Evolutionary conservation across 2,888 invertebrate species (phyloP).

Genomic region (Ormyrus nitidulus): DNA sequence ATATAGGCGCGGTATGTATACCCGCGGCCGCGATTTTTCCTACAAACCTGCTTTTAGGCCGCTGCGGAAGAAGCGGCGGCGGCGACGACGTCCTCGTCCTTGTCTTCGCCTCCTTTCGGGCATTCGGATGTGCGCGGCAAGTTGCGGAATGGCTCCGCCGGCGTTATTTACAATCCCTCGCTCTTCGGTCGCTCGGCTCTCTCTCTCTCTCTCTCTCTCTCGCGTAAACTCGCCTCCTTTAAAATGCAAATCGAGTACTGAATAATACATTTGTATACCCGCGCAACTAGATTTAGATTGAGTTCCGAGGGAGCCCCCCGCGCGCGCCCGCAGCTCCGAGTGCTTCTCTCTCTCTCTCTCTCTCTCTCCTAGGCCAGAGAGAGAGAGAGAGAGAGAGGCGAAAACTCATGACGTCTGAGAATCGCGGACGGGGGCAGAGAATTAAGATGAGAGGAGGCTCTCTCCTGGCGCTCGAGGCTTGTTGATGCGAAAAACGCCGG

Average conservation of each 20-base stretch:
- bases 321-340: too few relatives aligned
- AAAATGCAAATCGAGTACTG: conserved; percentile 58
- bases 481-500: background rate
- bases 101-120: too few relatives aligned
- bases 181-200: conserved; percentile 4
- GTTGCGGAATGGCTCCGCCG: too few relatives aligned
- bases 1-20: too few relatives aligned
- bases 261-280: conserved; percentile 57
- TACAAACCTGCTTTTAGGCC: too few relatives aligned
- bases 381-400: background rate
- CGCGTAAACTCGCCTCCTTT: conserved; percentile 56
- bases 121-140: too few relatives aligned
- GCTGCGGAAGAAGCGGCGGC: too few relatives aligned
- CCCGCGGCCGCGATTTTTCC: too few relatives aligned
- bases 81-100: too few relatives aligned
- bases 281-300: conserved; percentile 57
- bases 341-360: too few relatives aligned
- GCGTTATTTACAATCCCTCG: background rate
- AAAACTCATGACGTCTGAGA: conserved; percentile 52
- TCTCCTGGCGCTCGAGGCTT: background rate
- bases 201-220: conserved; percentile 25
- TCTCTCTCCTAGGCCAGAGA: too few relatives aligned
- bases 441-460: conserved; percentile 41
- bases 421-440: conserved; percentile 12
- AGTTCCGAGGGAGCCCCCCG: conserved; percentile 27